Base-by-base conservation (phyloP, 2,888 invertebrate species). In the Cheilosia pagana region DNA sequence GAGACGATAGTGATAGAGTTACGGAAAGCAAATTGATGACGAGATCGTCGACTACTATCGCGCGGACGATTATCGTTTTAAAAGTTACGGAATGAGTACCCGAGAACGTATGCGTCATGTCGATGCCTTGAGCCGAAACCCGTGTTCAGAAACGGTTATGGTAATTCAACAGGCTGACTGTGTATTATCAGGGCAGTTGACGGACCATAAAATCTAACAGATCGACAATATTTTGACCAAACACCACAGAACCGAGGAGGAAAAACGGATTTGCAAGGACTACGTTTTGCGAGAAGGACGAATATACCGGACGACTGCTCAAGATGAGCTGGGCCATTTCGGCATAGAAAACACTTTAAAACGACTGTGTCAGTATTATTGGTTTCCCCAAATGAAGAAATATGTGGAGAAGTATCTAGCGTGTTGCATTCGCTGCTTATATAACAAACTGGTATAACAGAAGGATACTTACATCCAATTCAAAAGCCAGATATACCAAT, bases 371-470 rank as follows among this genome's bases (percentile, higher is more conserved):
- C 86, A 88, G 45, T 82, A 88, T 19, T 92, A 91, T 83, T 92
- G 91, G 91, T 92, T 92, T 71, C 89, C 89, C 0, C 87, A 88
- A 3, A 90, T 92, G 90, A 82, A 87, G 25, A 55, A 86, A 1
- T 91, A 90, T 60, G 89, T 91, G 0, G 88, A 89, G 53, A 88
- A 90, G 57, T 91, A 92, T 81, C 89, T 92, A 5, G 67, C 50
- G 10, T 62, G 53, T 50, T 82, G 77, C 14, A 25, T 65, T 43
- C 86, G 89, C 4, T 92, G 91, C 72, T 53, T 91, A 4, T 90
- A 89, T 52, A 87, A 88, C 19, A 91, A 92, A 83, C 86, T 5
- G 88, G 88, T 12, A 86, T 81, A 62, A 81, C 86, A 55, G 88
- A 89, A 70, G 91, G 92, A 7, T 86, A 86, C 12, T 75, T 92